A percentile compares a stretch with the other conserved stretches of the same genome.
phyloP scores from a whole-genome alignment of 2,113 vertebrate species.

The Anhinga anhinga region DNA sequence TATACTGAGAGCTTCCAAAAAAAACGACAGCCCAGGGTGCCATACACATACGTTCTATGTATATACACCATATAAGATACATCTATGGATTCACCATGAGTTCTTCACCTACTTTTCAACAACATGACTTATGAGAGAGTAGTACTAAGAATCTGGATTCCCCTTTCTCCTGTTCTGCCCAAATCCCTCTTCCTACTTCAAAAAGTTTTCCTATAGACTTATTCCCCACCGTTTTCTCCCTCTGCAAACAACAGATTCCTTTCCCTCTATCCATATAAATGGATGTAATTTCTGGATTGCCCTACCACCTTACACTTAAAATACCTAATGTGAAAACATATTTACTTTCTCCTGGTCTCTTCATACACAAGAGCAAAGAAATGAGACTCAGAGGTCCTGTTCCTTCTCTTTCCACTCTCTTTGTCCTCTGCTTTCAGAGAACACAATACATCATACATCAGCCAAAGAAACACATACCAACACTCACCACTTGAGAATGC shows the following conservation, averaged over 20 bases:
- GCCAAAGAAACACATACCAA: background rate
- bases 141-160: background rate
- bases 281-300: background rate
- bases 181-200: background rate
- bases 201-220: background rate
- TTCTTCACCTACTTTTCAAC: background rate
- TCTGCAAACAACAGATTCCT: background rate
- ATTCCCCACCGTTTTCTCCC: background rate
- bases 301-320: background rate
- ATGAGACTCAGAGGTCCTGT: background rate
- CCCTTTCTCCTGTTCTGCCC: background rate
- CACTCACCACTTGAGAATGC: background rate
- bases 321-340: background rate
- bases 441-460: background rate
- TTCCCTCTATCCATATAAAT: background rate
- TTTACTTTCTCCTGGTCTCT: background rate
- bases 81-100: background rate
- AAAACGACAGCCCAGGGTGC: background rate
- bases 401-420: background rate
- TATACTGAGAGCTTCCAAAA: background rate
- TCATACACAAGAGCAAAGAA: background rate
- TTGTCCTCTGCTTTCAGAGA: background rate
- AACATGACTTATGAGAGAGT: background rate
- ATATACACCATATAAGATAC: background rate
- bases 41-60: background rate